A percentile compares a stretch with the other conserved stretches of the same genome.
These are phyloP conservation scores for Girardinus metallicus DNA, from an alignment of 2,797 vertebrate genomes.

Conservation along the genomic window DNA sequence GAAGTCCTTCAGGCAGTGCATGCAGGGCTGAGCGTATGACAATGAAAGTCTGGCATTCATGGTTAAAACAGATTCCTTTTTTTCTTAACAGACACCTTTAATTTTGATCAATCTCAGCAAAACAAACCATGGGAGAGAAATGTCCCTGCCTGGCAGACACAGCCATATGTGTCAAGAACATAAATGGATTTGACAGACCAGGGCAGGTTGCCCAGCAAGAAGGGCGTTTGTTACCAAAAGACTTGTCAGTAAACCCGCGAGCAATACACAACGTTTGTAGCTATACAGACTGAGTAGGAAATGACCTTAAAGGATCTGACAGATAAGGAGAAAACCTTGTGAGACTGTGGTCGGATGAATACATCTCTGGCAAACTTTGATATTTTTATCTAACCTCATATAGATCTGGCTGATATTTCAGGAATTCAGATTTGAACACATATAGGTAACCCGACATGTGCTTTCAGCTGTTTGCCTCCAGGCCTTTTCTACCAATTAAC, in stretches of 20 bases:
- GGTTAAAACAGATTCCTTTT: too few relatives aligned
- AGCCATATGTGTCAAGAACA: not conserved
- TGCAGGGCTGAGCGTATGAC: not conserved
- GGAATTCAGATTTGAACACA: not conserved
- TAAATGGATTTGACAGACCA: constrained; percentile 11
- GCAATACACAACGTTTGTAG: not conserved
- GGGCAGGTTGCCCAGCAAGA: not conserved
- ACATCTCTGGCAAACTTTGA: not conserved
- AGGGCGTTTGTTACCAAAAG: not conserved
- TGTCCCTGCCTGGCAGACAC: not conserved
- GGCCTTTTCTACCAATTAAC: not conserved
- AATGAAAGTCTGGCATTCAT: not conserved
- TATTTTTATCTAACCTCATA: not conserved
- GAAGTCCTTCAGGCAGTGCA: not conserved
- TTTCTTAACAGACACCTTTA: too few relatives aligned
- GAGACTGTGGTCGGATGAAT: not conserved
- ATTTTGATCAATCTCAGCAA: not conserved
- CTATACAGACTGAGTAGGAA: not conserved
- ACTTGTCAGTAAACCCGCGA: not conserved
- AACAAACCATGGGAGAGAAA: not conserved
- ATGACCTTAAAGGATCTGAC: not conserved
- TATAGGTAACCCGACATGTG: not conserved
- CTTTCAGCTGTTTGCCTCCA: not conserved
- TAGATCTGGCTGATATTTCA: not conserved
- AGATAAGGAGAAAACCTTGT: not conserved